Base-by-base conservation (phyloP, 2,888 invertebrate genomes). In the Aradus depressus region DNA sequence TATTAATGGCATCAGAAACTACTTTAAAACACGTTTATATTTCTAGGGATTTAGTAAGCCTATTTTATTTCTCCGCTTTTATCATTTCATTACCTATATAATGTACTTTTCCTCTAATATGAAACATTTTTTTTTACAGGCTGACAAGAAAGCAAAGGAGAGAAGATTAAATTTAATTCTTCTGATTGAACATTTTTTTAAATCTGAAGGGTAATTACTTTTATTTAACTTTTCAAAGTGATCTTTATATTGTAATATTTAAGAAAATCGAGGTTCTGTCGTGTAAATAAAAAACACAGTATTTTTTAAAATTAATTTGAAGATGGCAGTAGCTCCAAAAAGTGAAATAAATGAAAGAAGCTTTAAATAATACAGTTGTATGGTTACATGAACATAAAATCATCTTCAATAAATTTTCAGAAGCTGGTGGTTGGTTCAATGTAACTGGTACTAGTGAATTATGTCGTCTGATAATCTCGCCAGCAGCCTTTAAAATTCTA, bases 171-270 rank as follows among this genome's bases (percentile, higher is more conserved):
- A 71, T 62, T 64, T 78, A 23, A 63, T 80, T 10, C 79, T 83
- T 65, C 68, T 88, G 50, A 78, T 86, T 56, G 70, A 74, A 39
- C 74, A 75, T 10, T 85, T 79, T 70, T 68, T 87, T 58, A 70
- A 71, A 59, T 81, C 81, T 60, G 77, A 80, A 61, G 80, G 83
- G 38, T 75, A 54, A 62, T 51, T 39, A 32, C 4, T 18, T 22
- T 23, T 35, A 26, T 34, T 41, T 35, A 18, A 42, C n/a, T 16
- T 21, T 16, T 10, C 8, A 37, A 6, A 10, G 10, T 28, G 10
- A 28, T 10, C 10, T 28, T 8, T 28, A 28, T 8, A 19, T 25
- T 14, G 25, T 22, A 8, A 12, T 3, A 22, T 38, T 25, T 43
- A 3, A 34, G 6, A 23, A 3, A n/a, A n/a, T n/a, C n/a, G n/a